A percentile compares a stretch with the other conserved stretches of the same genome.
Evolutionary conservation across 2,797 vertebrate species (phyloP).

Genomic region (Hydrophis major): DNA sequence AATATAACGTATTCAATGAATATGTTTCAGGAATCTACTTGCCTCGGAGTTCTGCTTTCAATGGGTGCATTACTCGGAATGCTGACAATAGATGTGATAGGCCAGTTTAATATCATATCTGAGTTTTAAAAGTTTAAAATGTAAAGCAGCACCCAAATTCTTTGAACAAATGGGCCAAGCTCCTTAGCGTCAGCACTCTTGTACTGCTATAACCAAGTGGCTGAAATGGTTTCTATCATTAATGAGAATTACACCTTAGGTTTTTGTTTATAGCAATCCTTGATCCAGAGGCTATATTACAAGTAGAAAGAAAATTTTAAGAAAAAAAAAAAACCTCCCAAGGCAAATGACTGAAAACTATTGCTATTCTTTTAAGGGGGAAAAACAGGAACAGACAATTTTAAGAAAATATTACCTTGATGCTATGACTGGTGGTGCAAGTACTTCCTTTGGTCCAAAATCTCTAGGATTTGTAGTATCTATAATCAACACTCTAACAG

Average conservation of each 20-base stretch:
- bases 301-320: background rate
- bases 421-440: constrained; percentile 77
- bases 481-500: constrained; percentile 85
- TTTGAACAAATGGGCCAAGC: background rate
- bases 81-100: background rate
- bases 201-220: background rate
- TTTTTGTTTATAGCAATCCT: constrained; percentile 4
- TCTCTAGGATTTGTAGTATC: constrained; percentile 68
- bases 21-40: too few species aligned
- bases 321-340: background rate
- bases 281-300: constrained; percentile 7
- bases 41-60: too few species aligned
- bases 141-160: background rate
- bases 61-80: too few species aligned
- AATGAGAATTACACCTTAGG: background rate
- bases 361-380: background rate
- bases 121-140: background rate
- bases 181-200: background rate
- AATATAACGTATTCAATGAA: too few species aligned
- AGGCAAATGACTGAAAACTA: constrained; percentile 18
- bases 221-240: background rate
- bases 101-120: background rate
- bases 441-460: constrained; percentile 72
- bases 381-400: constrained; percentile 6
- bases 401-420: constrained; percentile 77